Conservation (phyloP, 2,113 vertebrate species). For the Hipposideros armiger region DNA sequence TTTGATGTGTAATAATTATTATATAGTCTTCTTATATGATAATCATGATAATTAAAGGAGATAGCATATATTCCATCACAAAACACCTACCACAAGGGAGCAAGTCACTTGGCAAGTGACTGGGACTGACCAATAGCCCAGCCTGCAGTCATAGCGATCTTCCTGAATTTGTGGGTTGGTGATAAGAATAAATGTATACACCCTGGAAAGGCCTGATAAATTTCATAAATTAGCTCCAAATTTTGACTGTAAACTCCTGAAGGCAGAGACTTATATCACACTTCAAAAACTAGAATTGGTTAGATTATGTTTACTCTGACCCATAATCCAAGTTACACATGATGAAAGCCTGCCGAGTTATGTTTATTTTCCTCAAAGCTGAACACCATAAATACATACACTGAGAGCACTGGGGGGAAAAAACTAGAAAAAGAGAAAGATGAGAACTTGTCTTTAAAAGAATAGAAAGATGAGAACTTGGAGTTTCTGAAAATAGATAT, state of each 20-base stretch:
- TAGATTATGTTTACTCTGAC: background rate
- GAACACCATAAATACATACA: background rate
- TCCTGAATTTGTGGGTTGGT: background rate
- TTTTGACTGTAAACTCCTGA: background rate
- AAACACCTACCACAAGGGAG: background rate
- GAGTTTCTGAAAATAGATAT: background rate
- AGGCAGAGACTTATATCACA: background rate
- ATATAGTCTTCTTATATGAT: background rate
- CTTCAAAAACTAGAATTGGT: background rate
- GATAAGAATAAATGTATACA: background rate
- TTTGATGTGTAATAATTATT: background rate
- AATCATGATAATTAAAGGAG: background rate
- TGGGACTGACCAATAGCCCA: background rate
- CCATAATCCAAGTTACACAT: background rate
- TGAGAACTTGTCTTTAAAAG: background rate
- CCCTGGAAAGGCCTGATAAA: background rate
- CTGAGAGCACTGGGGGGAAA: background rate
- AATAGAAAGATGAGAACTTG: background rate
- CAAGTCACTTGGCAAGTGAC: background rate
- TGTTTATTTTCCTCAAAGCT: conserved; percentile 11
- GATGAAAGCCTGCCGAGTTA: background rate
- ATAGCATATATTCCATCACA: background rate
- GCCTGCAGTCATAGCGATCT: background rate
- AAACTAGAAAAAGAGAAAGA: background rate
- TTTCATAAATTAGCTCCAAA: background rate